Evolutionary conservation across 1,140 invertebrate genomes (phyloP).

Genomic region (Dinoponera quadriceps): DNA sequence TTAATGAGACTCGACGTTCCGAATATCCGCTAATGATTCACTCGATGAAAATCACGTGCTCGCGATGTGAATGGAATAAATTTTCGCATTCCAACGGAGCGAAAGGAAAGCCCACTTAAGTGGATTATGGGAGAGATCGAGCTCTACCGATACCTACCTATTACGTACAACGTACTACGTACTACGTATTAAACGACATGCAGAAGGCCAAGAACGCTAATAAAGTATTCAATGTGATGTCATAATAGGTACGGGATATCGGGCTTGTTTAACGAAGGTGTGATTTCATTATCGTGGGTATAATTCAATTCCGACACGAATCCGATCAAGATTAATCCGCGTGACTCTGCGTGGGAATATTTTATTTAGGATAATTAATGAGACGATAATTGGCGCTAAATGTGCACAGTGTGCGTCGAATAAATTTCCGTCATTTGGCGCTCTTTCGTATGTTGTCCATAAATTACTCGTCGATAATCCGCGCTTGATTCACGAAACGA

Average conservation of each 20-base stretch:
- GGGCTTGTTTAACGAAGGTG: neutral
- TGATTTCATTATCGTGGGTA: neutral
- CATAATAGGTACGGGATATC: neutral
- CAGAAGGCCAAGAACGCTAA: neutral
- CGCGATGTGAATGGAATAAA: constrained; percentile 40
- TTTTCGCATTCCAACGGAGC: constrained; percentile 45
- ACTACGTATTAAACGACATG: too few species aligned
- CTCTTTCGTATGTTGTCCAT: neutral
- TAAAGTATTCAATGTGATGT: neutral
- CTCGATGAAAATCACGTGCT: constrained; percentile 39
- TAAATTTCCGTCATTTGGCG: neutral
- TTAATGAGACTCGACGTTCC: constrained; percentile 15
- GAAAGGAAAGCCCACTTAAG: constrained; percentile 22
- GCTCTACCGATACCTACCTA: neutral
- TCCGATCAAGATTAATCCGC: neutral
- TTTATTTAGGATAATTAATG: constrained; percentile 18
- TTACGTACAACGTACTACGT: too few species aligned
- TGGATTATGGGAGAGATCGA: constrained; percentile 23
- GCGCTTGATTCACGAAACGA: neutral
- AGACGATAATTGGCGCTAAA: neutral
- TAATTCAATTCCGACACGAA: neutral
- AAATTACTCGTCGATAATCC: neutral
- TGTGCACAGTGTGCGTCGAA: neutral
- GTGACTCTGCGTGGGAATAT: neutral
- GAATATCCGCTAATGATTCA: constrained; percentile 52